Evolutionary conservation across 1,140 invertebrate species (phyloP), one percentile per base, ranked within the genome.

Genomic region (Dryas iulia): DNA sequence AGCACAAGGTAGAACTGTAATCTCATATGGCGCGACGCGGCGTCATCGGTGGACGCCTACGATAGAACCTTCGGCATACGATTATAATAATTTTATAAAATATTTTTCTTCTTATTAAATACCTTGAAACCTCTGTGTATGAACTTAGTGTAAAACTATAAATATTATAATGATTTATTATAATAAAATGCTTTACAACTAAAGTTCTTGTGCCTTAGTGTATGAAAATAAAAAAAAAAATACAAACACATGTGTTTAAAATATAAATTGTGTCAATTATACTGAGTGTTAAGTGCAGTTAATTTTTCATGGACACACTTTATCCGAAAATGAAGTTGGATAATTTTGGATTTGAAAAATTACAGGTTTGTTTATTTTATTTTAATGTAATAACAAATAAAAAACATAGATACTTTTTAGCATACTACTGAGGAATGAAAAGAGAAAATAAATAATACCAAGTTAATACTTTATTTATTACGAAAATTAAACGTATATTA

Each of bases 311-410:
- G 53, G 69, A 58, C 57, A 61, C 21, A 58, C 25, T 59, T 25
- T 53, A n/a, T 28, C 10, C 39, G 14, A 33, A 57, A 23, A 91
- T 91, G 89, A 91, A 89, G 83, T 72, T 91, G 78, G 89, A 91
- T 84, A 91, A 91, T 71, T 82, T 84, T 79, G 87, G 86, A 82
- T 89, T 87, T 72, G 86, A 91, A 74, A 88, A 89, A 73, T 75
- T 89, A 68, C 85, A 88, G 87, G 89, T 86, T 59, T 33, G 71
- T 72, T 67, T 67, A 60, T 66, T 72, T 67, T 67, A 60, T 66
- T 70, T 60, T 61, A 12, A 67, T 28, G 26, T 3, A 2, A 28
- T 28, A 28, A 28, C 26, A 28, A 6, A n/a, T n/a, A n/a, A n/a
- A n/a, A n/a, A n/a, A n/a, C n/a, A n/a, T n/a, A n/a, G n/a, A n/a